Percentiles rank a stretch among this genome's conserved stretches.
Evolutionary conservation across 2,888 invertebrate genomes (phyloP).

Genomic region (Cheilosia pagana): DNA sequence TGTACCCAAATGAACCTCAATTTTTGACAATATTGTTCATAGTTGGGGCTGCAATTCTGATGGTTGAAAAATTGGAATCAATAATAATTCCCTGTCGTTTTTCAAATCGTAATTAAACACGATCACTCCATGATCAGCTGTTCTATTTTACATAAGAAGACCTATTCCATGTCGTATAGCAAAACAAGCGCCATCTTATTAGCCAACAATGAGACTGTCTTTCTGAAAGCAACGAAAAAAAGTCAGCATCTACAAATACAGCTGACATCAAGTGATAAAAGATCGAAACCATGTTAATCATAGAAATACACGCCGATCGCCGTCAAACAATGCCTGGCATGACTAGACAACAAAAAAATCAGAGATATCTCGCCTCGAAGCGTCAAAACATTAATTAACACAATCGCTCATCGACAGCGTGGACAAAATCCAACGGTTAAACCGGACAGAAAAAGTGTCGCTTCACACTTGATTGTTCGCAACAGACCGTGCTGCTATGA

Average conservation of each 20-base stretch:
- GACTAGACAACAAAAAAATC: slow-evolving; percentile 3
- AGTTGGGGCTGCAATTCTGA: too few relatives aligned
- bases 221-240: not conserved
- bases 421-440: not conserved
- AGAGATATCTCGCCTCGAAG: slow-evolving; percentile 3
- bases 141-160: too few relatives aligned
- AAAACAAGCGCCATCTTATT: too few relatives aligned
- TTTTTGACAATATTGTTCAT: too few relatives aligned
- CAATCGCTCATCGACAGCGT: slow-evolving; percentile 5
- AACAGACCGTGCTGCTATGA: not conserved
- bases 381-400: slow-evolving; percentile 30
- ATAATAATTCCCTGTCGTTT: too few relatives aligned
- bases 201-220: too few relatives aligned
- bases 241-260: not conserved
- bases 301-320: not conserved
- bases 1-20: too few relatives aligned
- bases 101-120: too few relatives aligned
- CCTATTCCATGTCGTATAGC: too few relatives aligned
- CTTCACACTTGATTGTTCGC: not conserved
- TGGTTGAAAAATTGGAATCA: too few relatives aligned
- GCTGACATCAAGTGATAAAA: not conserved
- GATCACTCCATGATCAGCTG: too few relatives aligned
- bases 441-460: slow-evolving; percentile 2
- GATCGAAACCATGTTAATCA: slow-evolving; percentile 14
- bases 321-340: slow-evolving; percentile 22